These are phyloP conservation scores for Lepidurus couesii DNA, from an alignment of 1,140 invertebrate genomes.

Conservation along the genomic window DNA sequence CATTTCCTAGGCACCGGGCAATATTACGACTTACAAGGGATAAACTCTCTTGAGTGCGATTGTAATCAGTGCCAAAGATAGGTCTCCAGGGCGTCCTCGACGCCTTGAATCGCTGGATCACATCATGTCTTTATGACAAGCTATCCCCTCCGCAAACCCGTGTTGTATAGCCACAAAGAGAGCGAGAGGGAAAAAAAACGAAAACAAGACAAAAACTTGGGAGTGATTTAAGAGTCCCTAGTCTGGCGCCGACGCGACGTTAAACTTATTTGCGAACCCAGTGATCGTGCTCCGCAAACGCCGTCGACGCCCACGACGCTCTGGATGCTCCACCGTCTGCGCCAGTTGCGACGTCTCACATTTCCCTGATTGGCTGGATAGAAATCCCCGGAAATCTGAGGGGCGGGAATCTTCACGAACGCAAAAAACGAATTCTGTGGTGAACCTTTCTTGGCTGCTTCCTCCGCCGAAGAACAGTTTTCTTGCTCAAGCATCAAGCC, in stretches of 20 bases:
- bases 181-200: background rate
- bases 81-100: slow-evolving; percentile 12
- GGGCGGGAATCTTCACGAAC: background rate
- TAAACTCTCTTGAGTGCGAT: slow-evolving; percentile 19
- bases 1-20: background rate
- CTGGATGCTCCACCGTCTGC: background rate
- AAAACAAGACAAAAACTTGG: background rate
- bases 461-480: slow-evolving; percentile 1
- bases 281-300: background rate
- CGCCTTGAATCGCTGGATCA: slow-evolving; percentile 17
- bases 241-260: slow-evolving; percentile 19
- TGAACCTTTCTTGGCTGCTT: slow-evolving; percentile 7
- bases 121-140: slow-evolving; percentile 22
- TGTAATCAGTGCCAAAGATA: slow-evolving; percentile 15
- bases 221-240: background rate
- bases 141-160: background rate
- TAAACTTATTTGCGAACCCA: background rate
- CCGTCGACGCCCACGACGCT: background rate
- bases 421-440: background rate
- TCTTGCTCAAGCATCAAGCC: background rate
- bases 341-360: background rate
- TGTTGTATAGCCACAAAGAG: background rate
- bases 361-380: background rate
- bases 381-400: background rate
- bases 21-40: background rate